phyloP scores from a whole-genome alignment of 92 coral and sea anemone genomes.

The Zoanthus sansibaricus region DNA sequence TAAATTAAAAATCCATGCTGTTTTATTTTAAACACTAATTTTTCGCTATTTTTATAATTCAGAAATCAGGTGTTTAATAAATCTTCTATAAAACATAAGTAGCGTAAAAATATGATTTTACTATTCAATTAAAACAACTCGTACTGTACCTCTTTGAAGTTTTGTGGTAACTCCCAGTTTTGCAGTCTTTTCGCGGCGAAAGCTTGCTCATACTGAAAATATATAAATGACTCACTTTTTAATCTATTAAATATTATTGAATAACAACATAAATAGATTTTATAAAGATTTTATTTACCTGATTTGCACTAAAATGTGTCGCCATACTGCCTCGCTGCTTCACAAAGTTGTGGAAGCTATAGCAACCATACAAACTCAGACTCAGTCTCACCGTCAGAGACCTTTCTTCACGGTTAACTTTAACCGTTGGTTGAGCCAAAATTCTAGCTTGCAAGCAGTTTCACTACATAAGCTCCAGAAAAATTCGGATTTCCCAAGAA shows the following conservation, averaged over 20 bases:
- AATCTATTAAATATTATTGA: background rate
- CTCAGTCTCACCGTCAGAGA: constrained; percentile 1
- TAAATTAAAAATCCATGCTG: no score
- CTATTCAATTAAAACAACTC: no score
- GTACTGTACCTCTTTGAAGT: constrained; percentile 83
- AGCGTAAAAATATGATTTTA: no score
- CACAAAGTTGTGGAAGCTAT: constrained; percentile 9
- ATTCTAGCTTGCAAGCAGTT: no score
- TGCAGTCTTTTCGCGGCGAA: constrained; percentile 91
- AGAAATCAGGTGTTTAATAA: no score
- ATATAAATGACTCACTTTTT: background rate
- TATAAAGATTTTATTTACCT: constrained; percentile 62
- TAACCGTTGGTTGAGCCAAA: no score
- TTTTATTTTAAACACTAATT: no score
- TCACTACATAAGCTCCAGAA: no score
- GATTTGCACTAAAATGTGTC: constrained; percentile 97
- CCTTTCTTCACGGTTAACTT: no score
- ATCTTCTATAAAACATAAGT: no score
- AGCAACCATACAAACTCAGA: constrained; percentile 24
- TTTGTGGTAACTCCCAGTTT: constrained; percentile 92
- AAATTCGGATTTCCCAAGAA: no score
- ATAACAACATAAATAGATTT: background rate
- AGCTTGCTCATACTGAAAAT: constrained; percentile 88
- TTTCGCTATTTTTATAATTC: no score
- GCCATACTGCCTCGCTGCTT: constrained; percentile 68